phyloP scores from a whole-genome alignment of 2,113 vertebrate species.

The Podocnemis expansa region DNA sequence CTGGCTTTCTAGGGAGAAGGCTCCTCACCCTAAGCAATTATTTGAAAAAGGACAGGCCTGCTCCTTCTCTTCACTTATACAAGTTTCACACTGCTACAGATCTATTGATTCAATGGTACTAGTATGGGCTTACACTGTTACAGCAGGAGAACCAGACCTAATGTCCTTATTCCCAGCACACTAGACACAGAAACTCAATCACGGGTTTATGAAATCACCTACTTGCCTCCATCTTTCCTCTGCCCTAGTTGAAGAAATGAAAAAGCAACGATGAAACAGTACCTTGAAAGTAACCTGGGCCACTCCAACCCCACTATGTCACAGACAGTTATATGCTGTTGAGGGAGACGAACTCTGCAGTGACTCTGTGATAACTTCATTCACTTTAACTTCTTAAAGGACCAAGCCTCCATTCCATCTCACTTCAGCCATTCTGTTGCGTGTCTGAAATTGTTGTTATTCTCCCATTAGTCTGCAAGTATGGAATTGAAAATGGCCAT shows the following conservation, averaged over 20 bases:
- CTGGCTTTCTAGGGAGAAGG: background rate
- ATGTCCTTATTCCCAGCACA: conserved; percentile 29
- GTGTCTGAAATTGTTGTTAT: background rate
- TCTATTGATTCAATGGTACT: background rate
- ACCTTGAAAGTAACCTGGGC: conserved; percentile 55
- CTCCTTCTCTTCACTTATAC: background rate
- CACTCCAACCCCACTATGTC: background rate
- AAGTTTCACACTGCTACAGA: background rate
- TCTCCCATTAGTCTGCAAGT: background rate
- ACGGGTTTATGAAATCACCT: conserved; percentile 49
- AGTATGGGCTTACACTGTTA: background rate
- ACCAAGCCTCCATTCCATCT: background rate
- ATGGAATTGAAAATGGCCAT: background rate
- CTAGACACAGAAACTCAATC: conserved; percentile 8
- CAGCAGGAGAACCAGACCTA: conserved; percentile 1
- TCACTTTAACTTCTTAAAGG: background rate
- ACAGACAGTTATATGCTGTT: background rate
- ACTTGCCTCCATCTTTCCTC: conserved; percentile 22
- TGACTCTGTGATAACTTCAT: background rate
- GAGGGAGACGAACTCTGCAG: background rate
- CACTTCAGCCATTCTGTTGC: background rate
- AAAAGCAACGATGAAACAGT: conserved; percentile 53
- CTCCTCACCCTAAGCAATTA: background rate
- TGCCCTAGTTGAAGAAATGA: conserved; percentile 52
- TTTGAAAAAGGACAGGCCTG: background rate